Evolutionary conservation across 2,113 vertebrate genomes (phyloP), one percentile per base, ranked within the genome.

Genomic region (Ammodytes marinus): DNA sequence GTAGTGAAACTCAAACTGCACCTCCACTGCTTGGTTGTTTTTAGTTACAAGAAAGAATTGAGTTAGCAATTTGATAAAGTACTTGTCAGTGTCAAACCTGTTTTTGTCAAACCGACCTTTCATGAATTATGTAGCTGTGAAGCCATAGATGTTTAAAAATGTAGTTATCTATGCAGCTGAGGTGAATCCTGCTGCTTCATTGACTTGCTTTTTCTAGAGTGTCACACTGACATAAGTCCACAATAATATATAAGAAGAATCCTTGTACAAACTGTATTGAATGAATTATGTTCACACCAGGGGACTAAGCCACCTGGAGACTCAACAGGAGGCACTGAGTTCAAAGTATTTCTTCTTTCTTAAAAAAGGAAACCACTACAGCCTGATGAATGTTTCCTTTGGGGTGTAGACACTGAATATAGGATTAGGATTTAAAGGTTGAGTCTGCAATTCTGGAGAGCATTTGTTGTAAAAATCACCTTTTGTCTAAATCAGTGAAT

Each of bases 211-310:
- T 53, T 27, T 66, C 40, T 37, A 46, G 5, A 46, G 27, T 42
- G 49, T 55, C 42, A 45, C 42, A 50, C 9, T n/a, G 39, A 65
- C 46, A 54, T 37, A 77, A 79, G 55, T 82, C 69, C 39, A 37
- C 19, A 61, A 4, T 7, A 60, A 27, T 27, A 27, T 27, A n/a
- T 55, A 75, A 78, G 52, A 71, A 74, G 37, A 87, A 35, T 45
- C 66, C 74, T 58, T 86, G 74, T 39, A 77, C 52, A 27, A 58
- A 76, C 61, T 47, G 71, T 74, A 49, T 39, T 84, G 86, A 88
- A 81, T 84, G 86, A 88, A 81, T 81, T 71, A 66, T 54, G 66
- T 74, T 78, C 82, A 50, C 70, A 69, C 77, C 63, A 46, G 74
- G 43, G 79, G 77, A 37, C 46, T 74, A 84, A 69, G 37, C 42